Conservation (phyloP, 2,113 vertebrate genomes). For the Neomonachus schauinslandi region DNA sequence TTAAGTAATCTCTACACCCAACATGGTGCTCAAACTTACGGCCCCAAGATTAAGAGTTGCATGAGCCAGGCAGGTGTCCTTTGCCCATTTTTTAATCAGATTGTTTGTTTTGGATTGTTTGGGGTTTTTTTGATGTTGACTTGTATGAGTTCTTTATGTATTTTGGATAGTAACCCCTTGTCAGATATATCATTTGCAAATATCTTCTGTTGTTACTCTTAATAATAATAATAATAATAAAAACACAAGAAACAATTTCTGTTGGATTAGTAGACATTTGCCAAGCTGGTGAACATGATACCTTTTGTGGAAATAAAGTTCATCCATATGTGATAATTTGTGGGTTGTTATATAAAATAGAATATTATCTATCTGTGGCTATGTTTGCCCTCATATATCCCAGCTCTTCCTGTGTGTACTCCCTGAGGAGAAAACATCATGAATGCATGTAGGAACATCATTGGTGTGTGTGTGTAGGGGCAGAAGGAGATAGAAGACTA, state of each 20-base stretch:
- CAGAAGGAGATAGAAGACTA: not conserved
- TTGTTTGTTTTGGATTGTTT: not conserved
- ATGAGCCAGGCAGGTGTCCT: not conserved
- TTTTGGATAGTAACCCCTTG: not conserved
- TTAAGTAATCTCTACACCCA: not conserved
- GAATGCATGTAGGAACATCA: not conserved
- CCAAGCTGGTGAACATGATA: not conserved
- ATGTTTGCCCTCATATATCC: not conserved
- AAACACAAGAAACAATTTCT: not conserved
- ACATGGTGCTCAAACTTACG: not conserved
- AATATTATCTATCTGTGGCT: too few species aligned
- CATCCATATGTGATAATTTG: not conserved
- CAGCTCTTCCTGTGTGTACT: not conserved
- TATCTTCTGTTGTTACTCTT: not conserved
- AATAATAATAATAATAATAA: not conserved
- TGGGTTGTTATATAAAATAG: not conserved
- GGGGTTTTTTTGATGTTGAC: not conserved
- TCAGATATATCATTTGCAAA: not conserved
- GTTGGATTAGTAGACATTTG: not conserved
- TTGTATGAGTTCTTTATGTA: not conserved
- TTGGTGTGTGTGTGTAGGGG: not conserved
- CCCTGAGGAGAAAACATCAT: not conserved
- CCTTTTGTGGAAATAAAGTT: not conserved
- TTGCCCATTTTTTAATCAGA: not conserved
- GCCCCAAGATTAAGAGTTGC: not conserved